Evolutionary conservation across 2,888 invertebrate genomes (phyloP).

Genomic region (Melangyna quadrimaculata): DNA sequence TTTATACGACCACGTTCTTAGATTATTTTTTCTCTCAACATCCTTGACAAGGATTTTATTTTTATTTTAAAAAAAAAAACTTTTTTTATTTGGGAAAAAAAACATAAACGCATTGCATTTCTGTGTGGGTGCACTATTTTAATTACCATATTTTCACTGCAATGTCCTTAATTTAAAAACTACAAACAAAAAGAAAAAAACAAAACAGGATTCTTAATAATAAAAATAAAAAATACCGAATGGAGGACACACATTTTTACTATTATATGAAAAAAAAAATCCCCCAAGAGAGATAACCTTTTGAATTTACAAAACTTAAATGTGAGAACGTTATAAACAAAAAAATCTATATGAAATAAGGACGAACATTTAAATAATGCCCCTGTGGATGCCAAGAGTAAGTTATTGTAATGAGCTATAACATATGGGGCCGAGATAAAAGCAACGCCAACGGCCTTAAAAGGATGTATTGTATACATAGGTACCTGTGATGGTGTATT

Average conservation of each 20-base stretch:
- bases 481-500: not conserved
- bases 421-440: conserved; percentile 61
- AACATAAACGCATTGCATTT: conserved; percentile 35
- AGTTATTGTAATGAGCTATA: conserved; percentile 19
- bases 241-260: conserved; percentile 42
- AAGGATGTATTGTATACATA: not conserved
- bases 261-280: conserved; percentile 1
- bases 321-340: conserved; percentile 32
- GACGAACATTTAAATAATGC: conserved; percentile 52
- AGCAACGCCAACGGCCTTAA: not conserved
- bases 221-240: conserved; percentile 20
- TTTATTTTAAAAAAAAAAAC: conserved; percentile 38
- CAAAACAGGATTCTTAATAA: conserved; percentile 3
- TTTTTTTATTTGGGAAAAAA: not conserved
- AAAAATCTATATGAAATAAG: conserved; percentile 48
- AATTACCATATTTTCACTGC: conserved; percentile 61
- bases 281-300: conserved; percentile 55
- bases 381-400: conserved; percentile 24
- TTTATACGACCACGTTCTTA: not conserved
- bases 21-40: conserved; percentile 21
- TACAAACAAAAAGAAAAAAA: not conserved
- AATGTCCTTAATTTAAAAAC: conserved; percentile 39
- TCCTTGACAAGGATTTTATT: conserved; percentile 55
- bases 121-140: conserved; percentile 66
- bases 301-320: conserved; percentile 35